Conservation (phyloP, 2,797 vertebrate species). For the Nothura maculosa region DNA sequence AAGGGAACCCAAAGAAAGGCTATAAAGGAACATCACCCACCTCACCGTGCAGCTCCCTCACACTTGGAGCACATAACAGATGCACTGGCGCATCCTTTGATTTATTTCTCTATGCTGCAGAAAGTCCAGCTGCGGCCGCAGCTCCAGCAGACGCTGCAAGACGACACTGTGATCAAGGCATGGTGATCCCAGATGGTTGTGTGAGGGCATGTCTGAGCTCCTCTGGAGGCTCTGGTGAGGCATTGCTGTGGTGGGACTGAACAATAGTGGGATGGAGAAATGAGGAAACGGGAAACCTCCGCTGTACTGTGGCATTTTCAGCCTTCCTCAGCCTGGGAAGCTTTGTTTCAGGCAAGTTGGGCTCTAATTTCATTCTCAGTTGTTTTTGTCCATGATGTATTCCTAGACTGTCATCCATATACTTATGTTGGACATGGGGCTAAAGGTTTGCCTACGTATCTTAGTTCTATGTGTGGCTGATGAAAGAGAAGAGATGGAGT, state of each 20-base stretch:
- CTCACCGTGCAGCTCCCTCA: background rate
- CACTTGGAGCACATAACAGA: background rate
- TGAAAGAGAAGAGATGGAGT: background rate
- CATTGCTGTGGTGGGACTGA: background rate
- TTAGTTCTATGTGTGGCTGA: background rate
- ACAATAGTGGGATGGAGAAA: background rate
- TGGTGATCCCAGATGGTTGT: background rate
- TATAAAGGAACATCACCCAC: background rate
- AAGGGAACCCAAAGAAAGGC: background rate
- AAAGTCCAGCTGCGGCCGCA: background rate
- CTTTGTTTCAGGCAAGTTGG: background rate
- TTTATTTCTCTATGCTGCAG: background rate
- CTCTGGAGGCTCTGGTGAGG: background rate
- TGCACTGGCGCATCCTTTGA: background rate
- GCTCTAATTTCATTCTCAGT: background rate
- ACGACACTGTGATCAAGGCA: background rate
- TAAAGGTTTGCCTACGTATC: background rate
- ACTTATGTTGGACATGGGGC: background rate
- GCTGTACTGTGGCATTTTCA: background rate
- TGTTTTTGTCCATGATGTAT: background rate
- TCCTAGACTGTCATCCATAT: background rate
- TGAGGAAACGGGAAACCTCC: background rate
- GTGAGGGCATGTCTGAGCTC: background rate
- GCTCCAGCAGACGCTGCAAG: background rate
- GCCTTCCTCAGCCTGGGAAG: background rate